These are phyloP conservation scores for Neuroterus valhalla DNA, from an alignment of 1,140 invertebrate species.

Conservation along the genomic window DNA sequence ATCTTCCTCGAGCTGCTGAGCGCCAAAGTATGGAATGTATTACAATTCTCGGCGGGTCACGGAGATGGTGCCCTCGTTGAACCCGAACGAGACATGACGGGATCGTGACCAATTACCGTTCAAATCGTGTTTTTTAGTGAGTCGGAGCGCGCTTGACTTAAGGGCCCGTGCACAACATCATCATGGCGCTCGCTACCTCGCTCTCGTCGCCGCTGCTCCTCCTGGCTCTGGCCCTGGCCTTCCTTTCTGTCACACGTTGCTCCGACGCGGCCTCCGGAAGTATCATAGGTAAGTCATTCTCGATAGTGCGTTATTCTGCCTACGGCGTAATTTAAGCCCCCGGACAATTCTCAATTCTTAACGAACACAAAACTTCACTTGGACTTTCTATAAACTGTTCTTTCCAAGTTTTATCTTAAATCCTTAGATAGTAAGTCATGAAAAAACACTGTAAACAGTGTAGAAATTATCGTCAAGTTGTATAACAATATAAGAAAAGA, in stretches of 20 bases:
- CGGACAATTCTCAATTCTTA: not conserved
- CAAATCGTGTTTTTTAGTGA: not conserved
- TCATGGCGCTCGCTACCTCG: constrained; percentile 44
- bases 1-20: not conserved
- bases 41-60: not conserved
- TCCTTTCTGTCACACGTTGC: constrained; percentile 44
- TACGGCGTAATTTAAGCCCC: not conserved
- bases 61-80: not conserved
- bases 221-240: constrained; percentile 51
- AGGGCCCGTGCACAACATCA: constrained; percentile 37
- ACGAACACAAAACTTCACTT: too few species aligned
- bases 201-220: constrained; percentile 47
- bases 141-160: not conserved
- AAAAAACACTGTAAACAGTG: constrained; percentile 15
- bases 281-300: constrained; percentile 63
- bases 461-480: not conserved
- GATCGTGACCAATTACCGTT: not conserved
- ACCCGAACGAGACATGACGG: not conserved
- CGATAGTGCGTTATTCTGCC: constrained; percentile 2
- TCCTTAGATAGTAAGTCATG: not conserved
- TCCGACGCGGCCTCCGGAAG: constrained; percentile 60
- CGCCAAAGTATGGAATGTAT: not conserved
- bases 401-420: too few species aligned
- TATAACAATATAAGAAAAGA: not conserved
- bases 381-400: too few species aligned